Evolutionary conservation across 2,113 vertebrate species (phyloP).

Genomic region (Micromys minutus): DNA sequence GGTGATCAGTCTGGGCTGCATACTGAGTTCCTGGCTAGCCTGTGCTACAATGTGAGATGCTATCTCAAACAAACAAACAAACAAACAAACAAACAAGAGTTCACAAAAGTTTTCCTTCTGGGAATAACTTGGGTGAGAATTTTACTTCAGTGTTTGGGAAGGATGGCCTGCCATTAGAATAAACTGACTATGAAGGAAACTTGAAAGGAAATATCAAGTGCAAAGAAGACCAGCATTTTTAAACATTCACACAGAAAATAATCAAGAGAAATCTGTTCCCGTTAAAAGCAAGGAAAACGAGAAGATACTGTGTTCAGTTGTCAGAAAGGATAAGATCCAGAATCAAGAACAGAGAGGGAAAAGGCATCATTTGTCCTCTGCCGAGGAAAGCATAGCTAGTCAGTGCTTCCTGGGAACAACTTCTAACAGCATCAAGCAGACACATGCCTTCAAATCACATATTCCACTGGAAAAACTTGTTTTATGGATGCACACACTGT

Average conservation of each 20-base stretch:
- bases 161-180: neutral
- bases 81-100: neutral
- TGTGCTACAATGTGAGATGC: neutral
- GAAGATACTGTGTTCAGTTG: constrained; percentile 3
- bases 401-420: neutral
- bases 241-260: neutral
- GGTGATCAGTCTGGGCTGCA: neutral
- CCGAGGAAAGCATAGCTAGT: neutral
- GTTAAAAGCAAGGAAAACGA: neutral
- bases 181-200: neutral
- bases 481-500: constrained; percentile 19
- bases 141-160: constrained; percentile 19
- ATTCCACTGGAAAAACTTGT: neutral
- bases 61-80: neutral
- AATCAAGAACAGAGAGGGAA: neutral
- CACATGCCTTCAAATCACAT: neutral
- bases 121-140: neutral
- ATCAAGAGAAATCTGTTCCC: neutral
- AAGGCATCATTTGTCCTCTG: neutral
- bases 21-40: neutral
- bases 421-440: neutral
- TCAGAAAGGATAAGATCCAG: neutral
- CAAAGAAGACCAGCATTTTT: constrained; percentile 36
- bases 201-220: constrained; percentile 8
- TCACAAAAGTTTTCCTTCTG: neutral